Evolutionary conservation across 2,113 vertebrate genomes (phyloP).

Genomic region (Meriones unguiculatus): DNA sequence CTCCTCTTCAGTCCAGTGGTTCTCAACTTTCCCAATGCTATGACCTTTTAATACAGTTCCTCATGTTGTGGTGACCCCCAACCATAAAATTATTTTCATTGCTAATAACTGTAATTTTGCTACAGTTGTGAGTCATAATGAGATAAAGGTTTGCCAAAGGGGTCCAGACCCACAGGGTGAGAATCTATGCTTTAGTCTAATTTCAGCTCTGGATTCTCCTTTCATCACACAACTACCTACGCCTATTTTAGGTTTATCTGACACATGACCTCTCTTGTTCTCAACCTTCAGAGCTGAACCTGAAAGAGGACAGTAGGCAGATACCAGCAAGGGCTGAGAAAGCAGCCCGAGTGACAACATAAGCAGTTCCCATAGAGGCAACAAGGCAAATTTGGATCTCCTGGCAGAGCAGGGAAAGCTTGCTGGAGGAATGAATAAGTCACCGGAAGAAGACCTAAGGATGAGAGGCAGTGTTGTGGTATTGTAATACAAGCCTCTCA

Average conservation of each 20-base stretch:
- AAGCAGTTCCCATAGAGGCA: not conserved
- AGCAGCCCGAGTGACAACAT: fast-evolving
- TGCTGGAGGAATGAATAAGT: not conserved
- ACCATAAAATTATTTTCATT: not conserved
- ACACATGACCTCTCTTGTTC: not conserved
- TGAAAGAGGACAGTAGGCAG: not conserved
- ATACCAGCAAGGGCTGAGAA: not conserved
- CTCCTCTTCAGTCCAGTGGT: not conserved
- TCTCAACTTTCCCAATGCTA: not conserved
- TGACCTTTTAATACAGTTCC: not conserved
- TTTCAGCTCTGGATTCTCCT: not conserved
- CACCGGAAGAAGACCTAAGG: not conserved
- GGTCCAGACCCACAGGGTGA: not conserved
- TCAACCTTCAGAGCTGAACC: not conserved
- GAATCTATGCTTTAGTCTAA: not conserved
- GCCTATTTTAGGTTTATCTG: not conserved
- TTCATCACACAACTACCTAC: not conserved
- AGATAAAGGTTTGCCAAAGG: not conserved
- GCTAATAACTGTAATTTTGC: not conserved
- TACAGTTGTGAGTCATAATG: not conserved
- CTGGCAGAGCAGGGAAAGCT: not conserved
- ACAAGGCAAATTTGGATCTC: no score
- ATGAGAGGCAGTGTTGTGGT: not conserved
- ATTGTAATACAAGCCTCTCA: not conserved
- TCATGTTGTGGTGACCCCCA: not conserved